A percentile compares a stretch with the other conserved stretches of the same genome.
These are phyloP conservation scores for Enteromius fasciolatus DNA, from an alignment of 2,797 vertebrate species.

Conservation along the genomic window DNA sequence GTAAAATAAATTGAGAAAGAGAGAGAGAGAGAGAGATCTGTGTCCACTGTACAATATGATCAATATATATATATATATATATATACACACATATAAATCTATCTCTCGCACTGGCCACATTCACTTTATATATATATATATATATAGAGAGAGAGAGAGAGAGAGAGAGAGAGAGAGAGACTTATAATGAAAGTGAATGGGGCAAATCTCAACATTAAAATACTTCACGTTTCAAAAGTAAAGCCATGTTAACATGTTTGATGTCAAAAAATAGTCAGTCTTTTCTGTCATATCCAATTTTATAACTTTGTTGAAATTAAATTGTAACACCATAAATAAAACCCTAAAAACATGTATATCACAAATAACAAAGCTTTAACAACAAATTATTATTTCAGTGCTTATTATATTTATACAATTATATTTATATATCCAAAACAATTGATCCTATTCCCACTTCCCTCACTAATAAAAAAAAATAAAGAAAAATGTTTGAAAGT, in stretches of 20 bases:
- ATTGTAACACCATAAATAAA: neutral
- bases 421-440: neutral
- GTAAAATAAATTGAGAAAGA: conserved; percentile 20
- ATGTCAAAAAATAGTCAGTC: neutral
- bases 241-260: neutral
- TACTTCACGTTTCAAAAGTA: neutral
- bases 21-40: too few species aligned
- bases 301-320: neutral
- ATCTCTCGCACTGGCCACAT: too few species aligned
- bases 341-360: neutral
- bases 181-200: too few species aligned
- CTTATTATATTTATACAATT: neutral
- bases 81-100: too few species aligned
- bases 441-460: neutral
- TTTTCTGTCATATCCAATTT: neutral
- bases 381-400: neutral
- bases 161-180: too few species aligned
- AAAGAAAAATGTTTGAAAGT: neutral
- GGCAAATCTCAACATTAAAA: too few species aligned
- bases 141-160: too few species aligned
- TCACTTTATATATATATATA: too few species aligned
- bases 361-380: neutral
- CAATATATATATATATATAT: too few species aligned
- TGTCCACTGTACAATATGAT: too few species aligned
- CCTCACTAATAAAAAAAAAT: too few species aligned